phyloP scores from a whole-genome alignment of 2,888 invertebrate genomes.

The Lasius fuliginosus region DNA sequence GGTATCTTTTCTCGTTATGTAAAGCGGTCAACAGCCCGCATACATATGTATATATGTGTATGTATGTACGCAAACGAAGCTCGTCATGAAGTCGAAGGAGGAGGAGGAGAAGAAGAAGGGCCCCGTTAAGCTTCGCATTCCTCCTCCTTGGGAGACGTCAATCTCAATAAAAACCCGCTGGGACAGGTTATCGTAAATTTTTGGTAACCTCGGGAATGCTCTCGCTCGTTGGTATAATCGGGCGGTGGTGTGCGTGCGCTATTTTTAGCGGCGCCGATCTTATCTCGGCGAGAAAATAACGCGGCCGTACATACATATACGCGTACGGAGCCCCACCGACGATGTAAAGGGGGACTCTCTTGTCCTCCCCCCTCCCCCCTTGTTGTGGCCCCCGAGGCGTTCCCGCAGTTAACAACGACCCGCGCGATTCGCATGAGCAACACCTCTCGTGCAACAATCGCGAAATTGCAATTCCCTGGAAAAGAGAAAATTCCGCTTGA shows the following conservation, averaged over 20 bases:
- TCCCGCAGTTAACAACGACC: conserved; percentile 32
- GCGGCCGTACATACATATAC: conserved; percentile 39
- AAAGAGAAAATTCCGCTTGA: conserved; percentile 24
- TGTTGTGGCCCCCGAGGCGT: neutral
- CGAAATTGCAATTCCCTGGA: conserved; percentile 38
- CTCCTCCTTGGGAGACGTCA: conserved; percentile 47
- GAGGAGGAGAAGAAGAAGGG: neutral
- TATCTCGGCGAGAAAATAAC: conserved; percentile 65
- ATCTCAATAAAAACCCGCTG: conserved; percentile 72
- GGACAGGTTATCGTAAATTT: conserved; percentile 63
- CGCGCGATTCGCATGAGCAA: conserved; percentile 35
- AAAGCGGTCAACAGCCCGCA: conserved; percentile 53
- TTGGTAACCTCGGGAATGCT: conserved; percentile 53
- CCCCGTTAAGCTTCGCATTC: conserved; percentile 72
- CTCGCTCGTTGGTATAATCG: neutral
- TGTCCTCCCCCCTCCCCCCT: too few relatives aligned
- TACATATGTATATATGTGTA: conserved; percentile 16
- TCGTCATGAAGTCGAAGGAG: neutral
- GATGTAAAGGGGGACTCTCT: conserved; percentile 6
- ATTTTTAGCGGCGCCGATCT: conserved; percentile 66
- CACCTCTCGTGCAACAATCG: conserved; percentile 34
- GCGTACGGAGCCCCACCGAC: neutral
- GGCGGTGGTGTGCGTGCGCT: neutral
- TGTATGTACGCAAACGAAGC: conserved; percentile 33
- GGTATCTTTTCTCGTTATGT: conserved; percentile 47